Conservation (phyloP, 2,797 vertebrate species). For the Xenops minutus region DNA sequence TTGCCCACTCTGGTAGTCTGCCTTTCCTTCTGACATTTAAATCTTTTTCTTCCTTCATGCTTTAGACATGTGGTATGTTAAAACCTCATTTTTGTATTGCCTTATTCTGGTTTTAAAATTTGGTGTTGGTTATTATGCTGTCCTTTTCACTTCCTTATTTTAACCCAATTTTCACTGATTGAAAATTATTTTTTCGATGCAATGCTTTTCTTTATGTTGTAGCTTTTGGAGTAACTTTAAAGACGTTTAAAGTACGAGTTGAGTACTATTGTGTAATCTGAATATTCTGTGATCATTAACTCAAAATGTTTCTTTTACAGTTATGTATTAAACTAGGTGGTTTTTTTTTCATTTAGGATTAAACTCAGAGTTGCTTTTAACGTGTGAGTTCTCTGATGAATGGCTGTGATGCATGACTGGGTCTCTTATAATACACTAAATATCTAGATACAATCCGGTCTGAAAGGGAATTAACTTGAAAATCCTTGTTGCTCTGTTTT, state of each 20-base stretch:
- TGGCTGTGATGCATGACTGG: neutral
- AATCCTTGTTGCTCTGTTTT: neutral
- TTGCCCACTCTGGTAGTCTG: neutral
- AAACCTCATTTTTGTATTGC: neutral
- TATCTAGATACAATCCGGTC: neutral
- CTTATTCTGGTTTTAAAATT: neutral
- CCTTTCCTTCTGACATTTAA: neutral
- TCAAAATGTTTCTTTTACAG: neutral
- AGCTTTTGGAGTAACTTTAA: neutral
- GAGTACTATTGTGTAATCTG: neutral
- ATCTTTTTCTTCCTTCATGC: neutral
- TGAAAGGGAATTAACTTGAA: conserved; percentile 9
- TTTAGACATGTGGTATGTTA: neutral
- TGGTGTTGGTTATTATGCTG: neutral
- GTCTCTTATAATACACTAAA: neutral
- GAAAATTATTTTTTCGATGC: neutral
- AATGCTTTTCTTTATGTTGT: neutral
- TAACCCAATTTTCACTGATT: neutral
- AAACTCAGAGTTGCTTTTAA: neutral
- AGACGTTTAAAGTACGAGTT: neutral
- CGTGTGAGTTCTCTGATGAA: neutral
- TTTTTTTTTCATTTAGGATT: conserved; percentile 44
- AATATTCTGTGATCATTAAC: neutral
- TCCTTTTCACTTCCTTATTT: neutral
- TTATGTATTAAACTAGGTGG: neutral